phyloP scores from a whole-genome alignment of 92 coral and sea anemone species.

The Phenganax subtilis region DNA sequence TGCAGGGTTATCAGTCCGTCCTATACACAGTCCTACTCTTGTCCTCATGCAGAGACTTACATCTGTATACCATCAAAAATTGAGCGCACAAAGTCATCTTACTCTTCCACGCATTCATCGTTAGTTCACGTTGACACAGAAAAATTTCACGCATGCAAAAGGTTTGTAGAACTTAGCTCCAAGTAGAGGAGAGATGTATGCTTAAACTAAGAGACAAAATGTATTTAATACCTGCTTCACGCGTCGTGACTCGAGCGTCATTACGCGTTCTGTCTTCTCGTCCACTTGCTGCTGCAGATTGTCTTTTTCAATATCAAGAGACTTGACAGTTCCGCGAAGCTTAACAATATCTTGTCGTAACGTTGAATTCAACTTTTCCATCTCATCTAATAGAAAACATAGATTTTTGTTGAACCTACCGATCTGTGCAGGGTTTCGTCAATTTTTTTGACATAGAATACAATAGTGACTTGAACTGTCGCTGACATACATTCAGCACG shows the following conservation, averaged over 20 bases:
- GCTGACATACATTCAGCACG: too few species aligned
- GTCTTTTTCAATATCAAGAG: conserved; percentile 87
- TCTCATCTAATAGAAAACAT: conserved; percentile 52
- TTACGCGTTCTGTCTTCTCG: conserved; percentile 84
- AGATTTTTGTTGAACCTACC: not conserved
- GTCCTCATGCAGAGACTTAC: too few species aligned
- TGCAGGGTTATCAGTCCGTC: too few species aligned
- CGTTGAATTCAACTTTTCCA: conserved; percentile 61
- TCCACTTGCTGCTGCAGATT: conserved; percentile 89
- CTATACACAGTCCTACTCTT: too few species aligned
- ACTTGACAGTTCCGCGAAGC: conserved; percentile 81
- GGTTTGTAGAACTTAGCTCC: too few species aligned
- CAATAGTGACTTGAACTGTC: too few species aligned
- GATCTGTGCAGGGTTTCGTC: not conserved
- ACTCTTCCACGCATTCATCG: too few species aligned
- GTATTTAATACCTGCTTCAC: conserved; percentile 62
- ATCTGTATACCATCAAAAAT: too few species aligned
- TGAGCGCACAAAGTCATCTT: too few species aligned
- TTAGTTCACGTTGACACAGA: too few species aligned
- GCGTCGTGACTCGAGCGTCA: conserved; percentile 76
- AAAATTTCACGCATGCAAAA: too few species aligned
- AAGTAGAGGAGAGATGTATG: too few species aligned
- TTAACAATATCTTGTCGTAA: conserved; percentile 75
- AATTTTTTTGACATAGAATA: not conserved
- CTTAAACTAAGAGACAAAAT: not conserved